phyloP scores from a whole-genome alignment of 2,888 invertebrate genomes.

The Limenitis camilla region DNA sequence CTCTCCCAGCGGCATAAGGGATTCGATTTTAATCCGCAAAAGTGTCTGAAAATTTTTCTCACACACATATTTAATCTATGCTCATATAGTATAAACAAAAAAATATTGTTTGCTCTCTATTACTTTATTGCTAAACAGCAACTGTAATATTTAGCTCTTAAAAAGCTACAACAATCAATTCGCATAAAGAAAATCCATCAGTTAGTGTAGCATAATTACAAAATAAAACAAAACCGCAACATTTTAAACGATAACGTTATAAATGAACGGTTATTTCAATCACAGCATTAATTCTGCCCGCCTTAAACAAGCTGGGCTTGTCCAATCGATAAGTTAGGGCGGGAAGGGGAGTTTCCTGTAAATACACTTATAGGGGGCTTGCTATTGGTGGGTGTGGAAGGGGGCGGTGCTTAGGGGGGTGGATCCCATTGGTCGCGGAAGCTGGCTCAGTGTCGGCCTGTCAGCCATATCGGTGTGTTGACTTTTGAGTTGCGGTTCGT shows the following conservation, averaged over 20 bases:
- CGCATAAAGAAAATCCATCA: too few species aligned
- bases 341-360: constrained; percentile 56
- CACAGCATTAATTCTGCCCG: constrained; percentile 71
- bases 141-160: too few species aligned
- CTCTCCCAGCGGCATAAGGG: too few species aligned
- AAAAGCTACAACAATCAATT: too few species aligned
- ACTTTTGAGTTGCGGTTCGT: constrained; percentile 6
- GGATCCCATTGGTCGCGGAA: constrained; percentile 14
- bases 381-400: constrained; percentile 31
- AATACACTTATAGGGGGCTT: constrained; percentile 58
- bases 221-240: constrained; percentile 35
- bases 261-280: constrained; percentile 38
- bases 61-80: too few species aligned
- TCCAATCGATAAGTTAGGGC: constrained; percentile 66
- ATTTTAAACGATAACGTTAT: constrained; percentile 51
- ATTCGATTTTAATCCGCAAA: too few species aligned
- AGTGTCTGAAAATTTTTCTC: too few species aligned
- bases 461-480: constrained; percentile 24
- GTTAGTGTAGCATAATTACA: constrained; percentile 12
- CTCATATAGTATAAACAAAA: too few species aligned
- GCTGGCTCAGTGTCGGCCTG: constrained; percentile 17
- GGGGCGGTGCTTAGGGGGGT: constrained; percentile 15
- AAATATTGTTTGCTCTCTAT: too few species aligned
- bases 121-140: too few species aligned
- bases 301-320: constrained; percentile 64